Conservation (phyloP, 2,888 invertebrate species). For the Drosophila basisetae region DNA sequence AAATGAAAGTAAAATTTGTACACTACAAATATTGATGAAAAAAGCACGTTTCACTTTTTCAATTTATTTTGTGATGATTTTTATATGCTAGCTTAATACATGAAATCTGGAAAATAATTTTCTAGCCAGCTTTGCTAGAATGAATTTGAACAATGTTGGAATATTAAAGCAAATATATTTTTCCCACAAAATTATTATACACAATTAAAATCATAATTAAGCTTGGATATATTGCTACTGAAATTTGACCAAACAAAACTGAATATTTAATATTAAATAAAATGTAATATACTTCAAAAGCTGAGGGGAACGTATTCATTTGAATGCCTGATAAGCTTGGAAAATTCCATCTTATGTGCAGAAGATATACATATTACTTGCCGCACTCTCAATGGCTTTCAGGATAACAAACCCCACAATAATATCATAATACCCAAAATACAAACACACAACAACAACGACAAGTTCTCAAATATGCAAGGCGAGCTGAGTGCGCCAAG, state of each 20-base stretch:
- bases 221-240: neutral
- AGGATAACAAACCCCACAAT: conserved; percentile 1
- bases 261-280: neutral
- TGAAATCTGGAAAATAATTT: neutral
- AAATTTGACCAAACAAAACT: neutral
- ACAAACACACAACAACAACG: conserved; percentile 3
- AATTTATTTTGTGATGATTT: neutral
- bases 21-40: neutral
- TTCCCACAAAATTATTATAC: too few species aligned
- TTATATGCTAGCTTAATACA: neutral
- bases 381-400: neutral
- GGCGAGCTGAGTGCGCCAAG: conserved; percentile 40
- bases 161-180: too few species aligned
- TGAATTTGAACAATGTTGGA: neutral
- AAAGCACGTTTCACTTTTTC: neutral
- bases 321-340: neutral
- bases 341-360: neutral
- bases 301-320: neutral
- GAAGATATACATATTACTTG: neutral
- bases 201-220: neutral
- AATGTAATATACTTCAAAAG: neutral
- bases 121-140: too few species aligned
- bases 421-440: conserved; percentile 24
- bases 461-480: conserved; percentile 21
- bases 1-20: neutral